phyloP scores from a whole-genome alignment of 2,113 vertebrate species.

The Anarrhichthys ocellatus region DNA sequence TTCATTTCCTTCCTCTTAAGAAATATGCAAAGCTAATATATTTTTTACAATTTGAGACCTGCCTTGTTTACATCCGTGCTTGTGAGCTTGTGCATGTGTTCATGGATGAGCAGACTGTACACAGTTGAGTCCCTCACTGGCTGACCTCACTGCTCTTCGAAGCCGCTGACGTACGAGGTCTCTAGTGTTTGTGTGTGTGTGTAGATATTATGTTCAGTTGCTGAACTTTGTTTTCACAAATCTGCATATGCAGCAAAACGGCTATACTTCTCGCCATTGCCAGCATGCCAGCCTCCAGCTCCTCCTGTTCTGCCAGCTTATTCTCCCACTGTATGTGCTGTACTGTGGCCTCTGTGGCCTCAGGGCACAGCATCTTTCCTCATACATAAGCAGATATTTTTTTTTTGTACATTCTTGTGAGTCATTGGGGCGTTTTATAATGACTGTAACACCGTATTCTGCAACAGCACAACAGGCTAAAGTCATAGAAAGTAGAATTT shows the following conservation, averaged over 20 bases:
- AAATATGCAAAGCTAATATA: neutral
- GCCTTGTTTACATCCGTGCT: neutral
- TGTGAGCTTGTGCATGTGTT: neutral
- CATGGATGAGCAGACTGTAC: too few species aligned
- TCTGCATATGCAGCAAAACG: neutral
- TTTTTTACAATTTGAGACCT: neutral
- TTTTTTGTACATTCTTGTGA: neutral
- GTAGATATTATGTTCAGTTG: neutral
- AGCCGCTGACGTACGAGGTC: neutral
- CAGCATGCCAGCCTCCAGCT: neutral
- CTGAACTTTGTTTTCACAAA: neutral
- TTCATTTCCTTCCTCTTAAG: neutral
- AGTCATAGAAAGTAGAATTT: neutral
- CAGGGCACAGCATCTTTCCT: neutral
- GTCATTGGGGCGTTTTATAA: too few species aligned
- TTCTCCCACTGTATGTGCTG: constrained; percentile 1
- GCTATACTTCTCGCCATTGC: neutral
- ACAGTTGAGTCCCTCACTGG: too few species aligned
- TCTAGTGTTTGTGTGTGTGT: neutral
- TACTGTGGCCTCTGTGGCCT: neutral
- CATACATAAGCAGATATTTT: neutral
- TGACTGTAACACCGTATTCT: neutral
- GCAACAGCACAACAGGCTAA: neutral
- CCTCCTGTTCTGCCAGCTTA: neutral
- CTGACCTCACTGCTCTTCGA: neutral